Conservation (phyloP, 2,888 invertebrate genomes). For the Drosophila crucigera region DNA sequence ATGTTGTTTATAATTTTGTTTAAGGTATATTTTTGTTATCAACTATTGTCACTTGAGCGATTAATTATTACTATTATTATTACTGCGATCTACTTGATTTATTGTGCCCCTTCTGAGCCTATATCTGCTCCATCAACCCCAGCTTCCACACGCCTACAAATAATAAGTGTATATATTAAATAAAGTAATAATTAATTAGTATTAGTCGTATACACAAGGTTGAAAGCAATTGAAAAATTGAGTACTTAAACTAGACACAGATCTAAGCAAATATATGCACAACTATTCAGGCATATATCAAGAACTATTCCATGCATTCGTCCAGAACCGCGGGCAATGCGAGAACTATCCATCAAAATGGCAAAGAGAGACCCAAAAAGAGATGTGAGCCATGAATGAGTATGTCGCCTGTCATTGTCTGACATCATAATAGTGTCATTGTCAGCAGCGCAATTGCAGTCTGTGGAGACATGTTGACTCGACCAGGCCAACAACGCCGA, state of each 20-base stretch:
- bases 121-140: no score
- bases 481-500: background rate
- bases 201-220: background rate
- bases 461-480: slow-evolving; percentile 2
- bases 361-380: background rate
- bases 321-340: slow-evolving; percentile 1
- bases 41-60: background rate
- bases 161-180: background rate
- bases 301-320: background rate
- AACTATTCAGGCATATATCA: background rate
- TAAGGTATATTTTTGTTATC: no score
- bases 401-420: slow-evolving; percentile 70
- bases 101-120: no score
- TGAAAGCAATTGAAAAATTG: background rate
- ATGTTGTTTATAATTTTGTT: background rate
- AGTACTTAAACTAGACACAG: background rate
- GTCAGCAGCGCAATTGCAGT: slow-evolving; percentile 66
- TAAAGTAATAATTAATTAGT: background rate
- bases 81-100: no score
- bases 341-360: slow-evolving; percentile 41
- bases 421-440: slow-evolving; percentile 80
- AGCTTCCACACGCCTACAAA: no score
- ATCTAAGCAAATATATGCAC: background rate
- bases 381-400: slow-evolving; percentile 50
- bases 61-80: no score